Conservation (phyloP, 2,888 invertebrate species). For the Folsomia candida region DNA sequence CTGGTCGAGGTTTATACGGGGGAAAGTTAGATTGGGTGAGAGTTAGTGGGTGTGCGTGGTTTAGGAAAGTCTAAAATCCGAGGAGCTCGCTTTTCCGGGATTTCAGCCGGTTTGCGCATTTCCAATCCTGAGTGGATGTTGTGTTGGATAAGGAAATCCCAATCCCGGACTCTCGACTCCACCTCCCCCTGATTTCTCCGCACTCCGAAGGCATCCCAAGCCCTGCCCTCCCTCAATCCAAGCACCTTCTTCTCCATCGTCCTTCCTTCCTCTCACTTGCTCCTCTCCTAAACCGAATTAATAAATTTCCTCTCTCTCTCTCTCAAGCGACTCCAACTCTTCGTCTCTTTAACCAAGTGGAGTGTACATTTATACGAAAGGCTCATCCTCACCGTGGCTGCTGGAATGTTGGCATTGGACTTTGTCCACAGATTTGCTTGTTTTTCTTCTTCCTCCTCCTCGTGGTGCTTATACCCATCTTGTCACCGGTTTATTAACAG, state of each 20-base stretch:
- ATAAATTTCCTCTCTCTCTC: conserved; percentile 36
- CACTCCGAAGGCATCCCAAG: conserved; percentile 30
- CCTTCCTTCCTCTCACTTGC: background rate
- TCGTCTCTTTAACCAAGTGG: conserved; percentile 14
- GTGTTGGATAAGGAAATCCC: conserved; percentile 50
- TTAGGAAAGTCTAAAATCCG: conserved; percentile 45
- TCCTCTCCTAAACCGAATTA: conserved; percentile 27
- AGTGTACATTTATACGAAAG: background rate
- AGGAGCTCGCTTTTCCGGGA: conserved; percentile 49
- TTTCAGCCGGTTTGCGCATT: conserved; percentile 49
- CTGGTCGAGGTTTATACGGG: background rate
- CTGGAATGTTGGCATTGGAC: background rate
- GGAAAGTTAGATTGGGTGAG: conserved; percentile 33
- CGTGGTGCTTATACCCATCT: too few relatives aligned
- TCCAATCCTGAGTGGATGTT: conserved; percentile 50
- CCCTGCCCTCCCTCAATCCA: conserved; percentile 34
- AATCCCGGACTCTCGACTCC: conserved; percentile 48
- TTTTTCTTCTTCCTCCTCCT: too few relatives aligned
- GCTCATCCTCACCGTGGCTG: background rate
- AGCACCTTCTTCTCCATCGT: conserved; percentile 21
- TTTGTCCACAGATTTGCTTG: background rate
- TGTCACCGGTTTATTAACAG: too few relatives aligned
- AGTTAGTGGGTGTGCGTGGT: conserved; percentile 33
- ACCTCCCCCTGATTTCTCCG: conserved; percentile 46
- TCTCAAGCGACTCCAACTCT: conserved; percentile 34